Evolutionary conservation across 2,888 invertebrate genomes (phyloP).

Genomic region (Netelia virgata): DNA sequence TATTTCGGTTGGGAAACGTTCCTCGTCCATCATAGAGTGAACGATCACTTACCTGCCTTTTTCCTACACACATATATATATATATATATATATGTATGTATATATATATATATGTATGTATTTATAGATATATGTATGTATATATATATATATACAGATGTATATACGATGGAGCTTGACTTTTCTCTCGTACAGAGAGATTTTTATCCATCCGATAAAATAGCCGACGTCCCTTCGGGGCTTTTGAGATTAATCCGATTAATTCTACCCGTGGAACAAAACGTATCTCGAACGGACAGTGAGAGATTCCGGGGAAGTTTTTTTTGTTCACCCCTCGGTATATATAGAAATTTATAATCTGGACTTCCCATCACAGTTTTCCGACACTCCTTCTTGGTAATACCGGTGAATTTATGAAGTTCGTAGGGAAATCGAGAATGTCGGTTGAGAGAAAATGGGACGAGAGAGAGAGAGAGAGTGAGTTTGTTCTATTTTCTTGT

Average conservation of each 20-base stretch:
- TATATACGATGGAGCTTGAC: conserved; percentile 27
- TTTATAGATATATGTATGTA: neutral
- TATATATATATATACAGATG: neutral
- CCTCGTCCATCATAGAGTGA: conserved; percentile 46
- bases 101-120: neutral
- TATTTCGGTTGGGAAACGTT: conserved; percentile 53
- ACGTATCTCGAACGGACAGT: neutral
- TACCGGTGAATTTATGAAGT: neutral
- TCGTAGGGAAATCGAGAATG: neutral
- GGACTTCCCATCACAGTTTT: neutral
- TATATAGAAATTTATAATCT: conserved; percentile 1
- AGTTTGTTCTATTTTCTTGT: neutral
- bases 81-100: neutral
- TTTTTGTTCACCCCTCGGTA: neutral
- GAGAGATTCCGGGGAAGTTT: neutral
- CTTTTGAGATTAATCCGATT: conserved; percentile 46
- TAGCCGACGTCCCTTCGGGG: conserved; percentile 32
- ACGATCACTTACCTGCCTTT: conserved; percentile 48
- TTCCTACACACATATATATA: neutral
- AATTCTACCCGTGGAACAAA: conserved; percentile 4
- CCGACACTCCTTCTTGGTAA: neutral
- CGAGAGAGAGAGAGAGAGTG: neutral
- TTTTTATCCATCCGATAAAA: conserved; percentile 51
- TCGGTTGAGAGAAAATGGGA: neutral
- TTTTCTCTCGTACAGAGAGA: conserved; percentile 16